phyloP scores from a whole-genome alignment of 2,113 vertebrate genomes.

The Lophochroa leadbeateri region DNA sequence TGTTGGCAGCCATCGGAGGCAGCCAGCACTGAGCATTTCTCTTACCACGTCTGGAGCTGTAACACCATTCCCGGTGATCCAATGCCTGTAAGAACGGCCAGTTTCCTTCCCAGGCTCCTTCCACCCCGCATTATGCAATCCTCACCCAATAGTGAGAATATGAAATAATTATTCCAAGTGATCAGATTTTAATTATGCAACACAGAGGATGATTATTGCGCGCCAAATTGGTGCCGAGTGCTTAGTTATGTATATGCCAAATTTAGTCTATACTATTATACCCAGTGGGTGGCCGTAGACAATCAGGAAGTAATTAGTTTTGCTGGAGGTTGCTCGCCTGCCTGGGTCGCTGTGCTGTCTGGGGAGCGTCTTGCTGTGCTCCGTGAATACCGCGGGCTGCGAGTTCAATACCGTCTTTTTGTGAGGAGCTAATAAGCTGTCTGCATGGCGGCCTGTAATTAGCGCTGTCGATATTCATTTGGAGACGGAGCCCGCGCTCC shows the following conservation, averaged over 20 bases:
- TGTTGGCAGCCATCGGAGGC: accelerated
- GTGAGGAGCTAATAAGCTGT: slow-evolving; percentile 59
- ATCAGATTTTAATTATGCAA: slow-evolving; percentile 73
- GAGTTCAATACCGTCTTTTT: slow-evolving; percentile 47
- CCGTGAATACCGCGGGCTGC: slow-evolving; percentile 50
- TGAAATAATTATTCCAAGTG: slow-evolving; percentile 72
- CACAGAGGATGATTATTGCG: slow-evolving; percentile 67
- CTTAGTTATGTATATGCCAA: slow-evolving; percentile 70
- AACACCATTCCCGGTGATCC: not conserved
- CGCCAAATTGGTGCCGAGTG: slow-evolving; percentile 70
- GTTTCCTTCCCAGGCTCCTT: accelerated
- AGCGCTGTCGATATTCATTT: slow-evolving; percentile 66
- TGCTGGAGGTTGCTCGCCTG: slow-evolving; percentile 66
- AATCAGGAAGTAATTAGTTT: slow-evolving; percentile 80
- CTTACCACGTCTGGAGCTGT: accelerated
- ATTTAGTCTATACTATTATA: slow-evolving; percentile 74
- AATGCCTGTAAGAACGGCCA: accelerated
- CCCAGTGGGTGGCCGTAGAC: slow-evolving; percentile 77
- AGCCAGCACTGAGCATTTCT: accelerated
- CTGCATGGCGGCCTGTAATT: slow-evolving; percentile 67
- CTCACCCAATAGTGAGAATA: slow-evolving; percentile 38
- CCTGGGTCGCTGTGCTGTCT: slow-evolving; percentile 64
- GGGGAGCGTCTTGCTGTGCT: slow-evolving; percentile 71
- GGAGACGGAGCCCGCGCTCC: not conserved
- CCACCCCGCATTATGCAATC: slow-evolving; percentile 16